Evolutionary conservation across 2,113 vertebrate genomes (phyloP).

Genomic region (Pelodiscus sinensis): DNA sequence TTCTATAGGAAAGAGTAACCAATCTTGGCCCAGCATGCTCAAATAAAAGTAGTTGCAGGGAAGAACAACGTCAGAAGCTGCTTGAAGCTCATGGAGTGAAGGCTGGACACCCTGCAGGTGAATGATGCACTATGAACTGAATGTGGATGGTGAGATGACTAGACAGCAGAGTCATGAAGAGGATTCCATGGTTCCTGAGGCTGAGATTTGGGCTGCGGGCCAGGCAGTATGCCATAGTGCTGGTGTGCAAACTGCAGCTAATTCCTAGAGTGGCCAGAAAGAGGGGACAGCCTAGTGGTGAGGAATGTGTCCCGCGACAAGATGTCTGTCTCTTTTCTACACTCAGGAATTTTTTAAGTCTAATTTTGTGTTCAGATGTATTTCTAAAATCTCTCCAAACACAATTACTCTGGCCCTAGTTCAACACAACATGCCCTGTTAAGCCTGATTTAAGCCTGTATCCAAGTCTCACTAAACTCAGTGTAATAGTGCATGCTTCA

Average conservation of each 20-base stretch:
- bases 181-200: background rate
- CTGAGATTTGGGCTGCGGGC: too few relatives aligned
- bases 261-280: background rate
- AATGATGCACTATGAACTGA: background rate
- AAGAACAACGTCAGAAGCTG: background rate
- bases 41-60: background rate
- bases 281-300: background rate
- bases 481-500: background rate
- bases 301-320: background rate
- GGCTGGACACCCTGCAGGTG: background rate
- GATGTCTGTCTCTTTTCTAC: background rate
- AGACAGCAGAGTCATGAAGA: background rate
- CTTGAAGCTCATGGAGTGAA: background rate
- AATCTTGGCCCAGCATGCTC: background rate
- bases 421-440: background rate
- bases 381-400: background rate
- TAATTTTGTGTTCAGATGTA: background rate
- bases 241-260: background rate
- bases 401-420: too few relatives aligned
- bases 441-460: background rate
- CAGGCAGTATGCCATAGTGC: background rate
- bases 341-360: background rate
- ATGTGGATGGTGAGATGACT: background rate
- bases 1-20: background rate
- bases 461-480: background rate